Conservation (phyloP, 2,113 vertebrate genomes). For the Daphoenositta chrysoptera region DNA sequence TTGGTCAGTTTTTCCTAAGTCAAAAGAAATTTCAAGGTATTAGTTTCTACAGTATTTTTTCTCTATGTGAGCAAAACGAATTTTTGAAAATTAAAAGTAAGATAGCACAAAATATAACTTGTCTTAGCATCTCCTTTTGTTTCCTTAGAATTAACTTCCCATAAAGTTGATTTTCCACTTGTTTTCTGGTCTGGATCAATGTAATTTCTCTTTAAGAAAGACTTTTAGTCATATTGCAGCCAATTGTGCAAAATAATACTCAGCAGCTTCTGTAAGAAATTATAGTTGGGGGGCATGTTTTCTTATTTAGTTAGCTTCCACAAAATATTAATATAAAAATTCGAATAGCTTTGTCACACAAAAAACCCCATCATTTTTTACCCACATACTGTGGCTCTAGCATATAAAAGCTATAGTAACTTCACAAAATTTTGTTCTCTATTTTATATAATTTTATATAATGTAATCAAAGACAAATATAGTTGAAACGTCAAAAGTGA, state of each 20-base stretch:
- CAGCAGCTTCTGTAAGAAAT: neutral
- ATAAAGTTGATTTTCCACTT: neutral
- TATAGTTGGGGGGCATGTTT: neutral
- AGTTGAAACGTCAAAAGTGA: neutral
- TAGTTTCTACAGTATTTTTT: neutral
- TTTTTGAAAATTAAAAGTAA: neutral
- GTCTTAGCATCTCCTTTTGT: neutral
- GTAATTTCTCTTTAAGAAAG: neutral
- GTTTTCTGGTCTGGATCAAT: neutral
- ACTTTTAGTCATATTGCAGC: neutral
- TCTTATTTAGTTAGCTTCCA: neutral
- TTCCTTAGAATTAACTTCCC: neutral
- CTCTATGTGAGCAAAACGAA: neutral
- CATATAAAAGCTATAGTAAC: neutral
- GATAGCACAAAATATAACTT: neutral
- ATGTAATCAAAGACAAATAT: neutral
- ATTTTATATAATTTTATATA: neutral
- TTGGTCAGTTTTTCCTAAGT: constrained; percentile 79
- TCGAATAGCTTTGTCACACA: neutral
- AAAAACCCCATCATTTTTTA: neutral
- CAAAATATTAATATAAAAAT: neutral
- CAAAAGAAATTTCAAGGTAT: constrained; percentile 27
- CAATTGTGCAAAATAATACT: neutral
- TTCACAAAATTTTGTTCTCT: neutral
- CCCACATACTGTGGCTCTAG: neutral